A percentile compares a stretch with the other conserved stretches of the same genome.
phyloP scores from a whole-genome alignment of 2,888 invertebrate genomes.

The Microctonus hyperodae region DNA sequence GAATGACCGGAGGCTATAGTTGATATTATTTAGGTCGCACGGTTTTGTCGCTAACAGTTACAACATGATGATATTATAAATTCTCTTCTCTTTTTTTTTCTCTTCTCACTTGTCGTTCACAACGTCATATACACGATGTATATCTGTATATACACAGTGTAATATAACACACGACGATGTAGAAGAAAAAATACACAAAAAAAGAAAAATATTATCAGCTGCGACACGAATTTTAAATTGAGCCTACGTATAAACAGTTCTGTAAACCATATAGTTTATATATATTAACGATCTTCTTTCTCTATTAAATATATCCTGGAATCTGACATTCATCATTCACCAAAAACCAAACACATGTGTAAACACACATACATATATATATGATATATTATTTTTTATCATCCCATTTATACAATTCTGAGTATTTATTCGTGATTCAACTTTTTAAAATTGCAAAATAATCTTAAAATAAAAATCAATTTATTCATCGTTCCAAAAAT shows the following conservation, averaged over 20 bases:
- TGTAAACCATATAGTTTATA: no score
- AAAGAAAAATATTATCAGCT: slow-evolving; percentile 14
- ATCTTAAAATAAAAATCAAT: no score
- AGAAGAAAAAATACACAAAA: background rate
- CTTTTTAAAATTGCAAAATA: no score
- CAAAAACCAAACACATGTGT: background rate
- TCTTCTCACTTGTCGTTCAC: background rate
- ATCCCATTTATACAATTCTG: no score
- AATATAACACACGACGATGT: background rate
- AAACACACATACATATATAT: background rate
- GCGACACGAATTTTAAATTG: slow-evolving; percentile 3
- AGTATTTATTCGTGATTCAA: no score
- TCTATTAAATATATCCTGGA: background rate
- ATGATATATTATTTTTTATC: background rate
- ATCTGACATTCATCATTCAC: background rate
- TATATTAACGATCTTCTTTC: slow-evolving; percentile 18
- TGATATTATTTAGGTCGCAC: slow-evolving; percentile 41
- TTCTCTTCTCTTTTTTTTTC: slow-evolving; percentile 1
- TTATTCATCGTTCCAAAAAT: no score
- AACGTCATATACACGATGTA: no score
- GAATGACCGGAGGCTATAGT: slow-evolving; percentile 36
- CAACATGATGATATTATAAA: slow-evolving; percentile 17
- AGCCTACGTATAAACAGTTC: background rate
- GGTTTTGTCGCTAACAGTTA: slow-evolving; percentile 27
- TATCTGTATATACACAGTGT: background rate